Evolutionary conservation across 1,140 invertebrate genomes (phyloP), one percentile per base, ranked within the genome.

Genomic region (Cotesia chilonis): DNA sequence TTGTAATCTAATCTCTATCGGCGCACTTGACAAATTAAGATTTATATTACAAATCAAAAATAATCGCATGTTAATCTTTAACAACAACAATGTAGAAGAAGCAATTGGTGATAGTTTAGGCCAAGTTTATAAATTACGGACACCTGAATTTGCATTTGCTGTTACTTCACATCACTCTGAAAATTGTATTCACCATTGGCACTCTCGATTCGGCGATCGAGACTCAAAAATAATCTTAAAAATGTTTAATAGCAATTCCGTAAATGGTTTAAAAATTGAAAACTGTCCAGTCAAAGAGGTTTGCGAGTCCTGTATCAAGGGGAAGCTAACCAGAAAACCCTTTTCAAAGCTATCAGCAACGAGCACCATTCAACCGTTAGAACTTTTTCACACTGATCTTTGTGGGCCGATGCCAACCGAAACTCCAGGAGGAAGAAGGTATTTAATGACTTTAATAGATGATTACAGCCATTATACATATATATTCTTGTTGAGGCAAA

Each of bases 1-100:
- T n/a, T 38, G 36, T n/a, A 17, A 38, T 9, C 63, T 65, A 7
- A 47, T 65, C 7, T 65, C 63, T 3, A 65, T 65, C 37, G 14
- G 63, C 6, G 7, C 5, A 1, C 37, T 47, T 7, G 63, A 65
- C 47, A 47, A 65, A 37, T 17, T 9, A 4, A 38, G 63, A 14
- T 65, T 41, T 17, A 9, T 41, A n/a, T 0, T 65, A 17, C 12
- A 17, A 17, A 64, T 64, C 4, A 36, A 64, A 6, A 36, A 64
- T 36, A 36, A 64, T 12, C 14, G 6, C 20, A 64, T 64, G 20
- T 28, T 28, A 28, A 28, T 28, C 2, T 28, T 28, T 28, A 28
- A 28, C 20, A 28, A 28, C 20, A 28, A 28, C 20, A 28, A 28
- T 28, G 20, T 0, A 28, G 20, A 28, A 28, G 20, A 0, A 28